phyloP scores from a whole-genome alignment of 2,888 invertebrate genomes.

The Phalera bucephala region DNA sequence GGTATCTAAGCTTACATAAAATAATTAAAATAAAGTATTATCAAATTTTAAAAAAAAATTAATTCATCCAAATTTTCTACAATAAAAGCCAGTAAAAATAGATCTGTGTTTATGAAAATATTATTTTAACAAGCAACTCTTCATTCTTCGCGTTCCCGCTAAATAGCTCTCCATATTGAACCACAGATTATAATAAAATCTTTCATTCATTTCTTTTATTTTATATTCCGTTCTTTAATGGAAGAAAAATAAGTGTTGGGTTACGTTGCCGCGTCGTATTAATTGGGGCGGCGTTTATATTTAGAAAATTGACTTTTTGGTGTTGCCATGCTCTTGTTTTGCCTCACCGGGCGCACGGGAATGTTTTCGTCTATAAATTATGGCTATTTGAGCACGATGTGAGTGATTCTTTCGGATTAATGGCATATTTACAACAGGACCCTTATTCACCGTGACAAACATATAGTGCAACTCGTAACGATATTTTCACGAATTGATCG shows the following conservation, averaged over 20 bases:
- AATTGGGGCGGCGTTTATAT: conserved; percentile 54
- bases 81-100: too few species aligned
- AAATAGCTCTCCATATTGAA: background rate
- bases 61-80: too few species aligned
- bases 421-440: conserved; percentile 8
- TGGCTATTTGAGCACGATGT: conserved; percentile 15
- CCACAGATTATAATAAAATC: background rate
- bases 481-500: too few species aligned
- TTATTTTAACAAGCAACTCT: too few species aligned
- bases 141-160: background rate
- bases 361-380: conserved; percentile 30
- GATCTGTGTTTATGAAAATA: too few species aligned
- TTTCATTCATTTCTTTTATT: conserved; percentile 20
- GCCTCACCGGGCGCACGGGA: conserved; percentile 25
- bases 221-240: too few species aligned
- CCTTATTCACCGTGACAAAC: too few species aligned
- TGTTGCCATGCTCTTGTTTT: conserved; percentile 37
- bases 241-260: conserved; percentile 49
- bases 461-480: background rate
- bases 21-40: too few species aligned
- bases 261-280: conserved; percentile 45
- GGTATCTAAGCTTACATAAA: too few species aligned
- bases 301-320: conserved; percentile 52
- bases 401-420: conserved; percentile 12
- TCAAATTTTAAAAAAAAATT: too few species aligned